These are phyloP conservation scores for Pelodiscus sinensis DNA, from an alignment of 2,113 vertebrate species.

Conservation along the genomic window DNA sequence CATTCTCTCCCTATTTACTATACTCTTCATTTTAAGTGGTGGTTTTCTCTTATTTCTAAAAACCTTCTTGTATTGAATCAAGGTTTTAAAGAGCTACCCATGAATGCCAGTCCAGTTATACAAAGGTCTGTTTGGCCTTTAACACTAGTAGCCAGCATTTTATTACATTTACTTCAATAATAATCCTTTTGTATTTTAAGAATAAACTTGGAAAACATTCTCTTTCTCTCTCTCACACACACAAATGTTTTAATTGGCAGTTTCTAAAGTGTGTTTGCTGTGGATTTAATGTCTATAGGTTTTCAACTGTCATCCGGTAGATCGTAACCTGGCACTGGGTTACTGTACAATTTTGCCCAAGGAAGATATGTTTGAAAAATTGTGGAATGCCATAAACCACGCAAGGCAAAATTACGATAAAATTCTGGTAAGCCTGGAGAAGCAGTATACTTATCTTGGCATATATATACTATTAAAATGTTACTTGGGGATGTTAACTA, in stretches of 20 bases:
- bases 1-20: background rate
- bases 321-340: slow-evolving; percentile 89
- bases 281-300: slow-evolving; percentile 78
- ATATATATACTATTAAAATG: background rate
- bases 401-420: slow-evolving; percentile 95
- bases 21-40: background rate
- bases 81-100: background rate
- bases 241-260: background rate
- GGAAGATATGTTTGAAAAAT: slow-evolving; percentile 83
- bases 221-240: too few relatives aligned
- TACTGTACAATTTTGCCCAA: slow-evolving; percentile 90
- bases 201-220: background rate
- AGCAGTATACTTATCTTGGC: background rate
- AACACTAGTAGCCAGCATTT: background rate
- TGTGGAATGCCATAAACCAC: slow-evolving; percentile 93
- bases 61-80: background rate
- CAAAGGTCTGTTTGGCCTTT: background rate
- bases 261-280: background rate
- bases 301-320: slow-evolving; percentile 91
- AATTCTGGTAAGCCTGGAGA: slow-evolving; percentile 83
- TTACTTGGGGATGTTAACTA: rapidly evolving
- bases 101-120: background rate
- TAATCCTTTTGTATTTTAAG: background rate
- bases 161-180: background rate
- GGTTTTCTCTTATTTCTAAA: background rate